Evolutionary conservation across 23 tunicate species (phyloP).

Genomic region (Ciona savignyi): DNA sequence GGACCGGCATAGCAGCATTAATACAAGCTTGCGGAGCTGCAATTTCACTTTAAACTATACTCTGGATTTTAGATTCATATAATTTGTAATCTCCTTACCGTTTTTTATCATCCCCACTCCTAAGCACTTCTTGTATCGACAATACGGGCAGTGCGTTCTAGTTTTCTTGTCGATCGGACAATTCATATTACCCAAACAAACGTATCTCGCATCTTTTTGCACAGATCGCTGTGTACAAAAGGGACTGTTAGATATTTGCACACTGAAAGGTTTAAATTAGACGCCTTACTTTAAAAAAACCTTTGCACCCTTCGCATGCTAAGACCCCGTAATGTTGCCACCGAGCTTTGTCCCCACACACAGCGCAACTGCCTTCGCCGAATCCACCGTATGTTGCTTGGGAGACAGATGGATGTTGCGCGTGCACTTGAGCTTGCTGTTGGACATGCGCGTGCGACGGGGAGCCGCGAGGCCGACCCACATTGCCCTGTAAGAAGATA

Average conservation of each 20-base stretch:
- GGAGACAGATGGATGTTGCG: not conserved
- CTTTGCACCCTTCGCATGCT: conserved; percentile 99
- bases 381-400: conserved; percentile 50
- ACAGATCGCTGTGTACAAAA: conserved; percentile 77
- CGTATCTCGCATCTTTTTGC: conserved; percentile 94
- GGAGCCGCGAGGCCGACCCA: not conserved
- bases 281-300: conserved; percentile 87
- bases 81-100: conserved; percentile 56
- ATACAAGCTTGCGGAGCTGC: not conserved
- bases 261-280: not conserved
- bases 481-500: not conserved
- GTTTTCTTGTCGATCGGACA: conserved; percentile 98
- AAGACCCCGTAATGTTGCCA: conserved; percentile 99
- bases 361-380: conserved; percentile 83
- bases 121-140: conserved; percentile 92
- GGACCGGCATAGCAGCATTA: not conserved
- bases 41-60: too few species aligned
- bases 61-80: too few species aligned
- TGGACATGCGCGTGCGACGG: not conserved
- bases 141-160: conserved; percentile 94
- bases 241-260: not conserved
- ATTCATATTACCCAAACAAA: conserved; percentile 77
- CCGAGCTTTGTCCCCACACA: conserved; percentile 97
- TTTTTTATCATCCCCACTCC: conserved; percentile 93
- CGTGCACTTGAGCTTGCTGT: not conserved